Base-by-base conservation (phyloP, 1,140 invertebrate species). In the Papilio xuthus region DNA sequence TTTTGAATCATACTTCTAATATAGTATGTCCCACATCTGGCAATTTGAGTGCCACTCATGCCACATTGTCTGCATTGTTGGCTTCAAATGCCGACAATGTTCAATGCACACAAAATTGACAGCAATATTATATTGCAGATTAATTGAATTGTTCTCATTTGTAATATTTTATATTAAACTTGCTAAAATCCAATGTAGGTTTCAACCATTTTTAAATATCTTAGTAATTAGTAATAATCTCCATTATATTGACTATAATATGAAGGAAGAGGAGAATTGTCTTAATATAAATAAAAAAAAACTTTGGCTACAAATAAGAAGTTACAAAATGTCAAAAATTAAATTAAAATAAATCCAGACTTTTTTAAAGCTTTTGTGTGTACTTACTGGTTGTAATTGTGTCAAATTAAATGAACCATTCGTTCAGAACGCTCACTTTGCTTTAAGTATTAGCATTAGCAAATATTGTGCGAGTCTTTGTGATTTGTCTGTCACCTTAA, bases 31-130 rank as follows among this genome's bases (percentile, higher is more conserved):
- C 91, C 0, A 88, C 92, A 23, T 90, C 92, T 13, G 92, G 93
- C 2, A 94, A 90, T 76, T 82, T 94, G 56, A 94, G 94, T 75
- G 93, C 94, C 2, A 94, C 94, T 7, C 93, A 94, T 67, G 94
- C 93, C 12, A 94, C 94, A 6, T 78, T 94, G 2, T 94, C 94
- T 0, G 93, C 94, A 63, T 81, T 94, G 26, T 83, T 94, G 44
- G 86, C 93, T 15, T 90, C 94, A 3, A 90, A 81, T 28, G 87
- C 88, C 20, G 92, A 94, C 78, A 90, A 89, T 67, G 63, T 80
- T 7, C 87, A 91, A 82, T 76, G 85, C 53, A 89, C 83, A 77
- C 93, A 93, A 73, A 94, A 93, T 80, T 92, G 86, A 88, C 42
- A 37, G 69, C 53, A 70, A 50, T 67, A 75, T 79, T 60, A 47